Percentiles rank a stretch among this genome's conserved stretches.
Evolutionary conservation across 2,797 vertebrate species (phyloP).

Genomic region (Phataginus tetradactyla): DNA sequence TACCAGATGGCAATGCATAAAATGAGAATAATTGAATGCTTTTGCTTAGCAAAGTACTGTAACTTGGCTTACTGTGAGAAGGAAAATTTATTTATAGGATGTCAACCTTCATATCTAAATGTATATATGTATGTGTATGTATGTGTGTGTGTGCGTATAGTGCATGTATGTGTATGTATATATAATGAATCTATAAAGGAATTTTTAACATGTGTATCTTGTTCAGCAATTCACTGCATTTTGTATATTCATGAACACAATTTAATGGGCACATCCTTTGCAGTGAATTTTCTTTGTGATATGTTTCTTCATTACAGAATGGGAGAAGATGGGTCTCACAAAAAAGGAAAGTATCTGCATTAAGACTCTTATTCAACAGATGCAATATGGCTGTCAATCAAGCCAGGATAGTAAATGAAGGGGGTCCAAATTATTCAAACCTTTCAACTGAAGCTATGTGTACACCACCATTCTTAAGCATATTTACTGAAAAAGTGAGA

Average conservation of each 20-base stretch:
- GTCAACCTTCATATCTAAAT: slow-evolving; percentile 52
- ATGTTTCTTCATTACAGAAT: background rate
- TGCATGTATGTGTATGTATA: background rate
- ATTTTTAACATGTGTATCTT: background rate
- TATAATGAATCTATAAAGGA: background rate
- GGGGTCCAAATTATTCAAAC: background rate
- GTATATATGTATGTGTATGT: background rate
- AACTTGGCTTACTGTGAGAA: slow-evolving; percentile 61
- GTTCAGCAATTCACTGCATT: background rate
- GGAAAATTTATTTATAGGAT: slow-evolving; percentile 52
- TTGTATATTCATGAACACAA: background rate
- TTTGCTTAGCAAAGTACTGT: slow-evolving; percentile 65
- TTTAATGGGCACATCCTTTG: background rate
- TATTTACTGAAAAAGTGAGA: background rate
- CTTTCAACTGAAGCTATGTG: background rate
- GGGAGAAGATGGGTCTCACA: background rate
- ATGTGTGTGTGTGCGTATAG: background rate
- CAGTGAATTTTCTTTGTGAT: slow-evolving; percentile 1
- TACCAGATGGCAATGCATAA: slow-evolving; percentile 66
- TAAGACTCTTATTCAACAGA: slow-evolving; percentile 23
- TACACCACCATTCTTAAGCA: background rate
- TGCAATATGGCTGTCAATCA: background rate
- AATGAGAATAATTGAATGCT: slow-evolving; percentile 65
- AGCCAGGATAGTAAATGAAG: background rate
- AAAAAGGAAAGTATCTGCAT: background rate